Base-by-base conservation (phyloP, 2,113 vertebrate species). In the Dipodomys stephensi region DNA sequence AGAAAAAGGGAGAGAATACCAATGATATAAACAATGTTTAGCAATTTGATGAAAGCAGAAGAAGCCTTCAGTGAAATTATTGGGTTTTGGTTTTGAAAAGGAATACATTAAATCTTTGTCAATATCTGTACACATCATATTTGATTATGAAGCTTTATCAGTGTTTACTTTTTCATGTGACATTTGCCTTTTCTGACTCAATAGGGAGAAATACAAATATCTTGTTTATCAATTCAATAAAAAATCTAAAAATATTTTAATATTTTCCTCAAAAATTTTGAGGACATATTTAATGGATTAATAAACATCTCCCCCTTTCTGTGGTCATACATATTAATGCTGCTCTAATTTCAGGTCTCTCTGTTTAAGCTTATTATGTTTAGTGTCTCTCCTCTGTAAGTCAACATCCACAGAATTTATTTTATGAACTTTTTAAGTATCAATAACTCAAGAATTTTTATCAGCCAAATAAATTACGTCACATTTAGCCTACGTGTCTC, bases 151-250 rank as follows among this genome's bases (percentile, higher is more conserved):
- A 85, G 88, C 74, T 94, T 93, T 92, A 89, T 65, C 53, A 44
- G 10, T 94, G 87, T 97, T 97, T 96, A 93, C 96, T 81, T 93
- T 86, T 95, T 82, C 68, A 80, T 82, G 79, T 94, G 95, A 95
- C 94, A 96, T 97, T 97, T 96, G 71, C 94, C 80, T 97, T 97
- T 89, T 85, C 71, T 88, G 82, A 83, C 80, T 95, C 91, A 77
- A 71, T 60, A 83, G 76, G 78, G 89, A 92, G 68, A 79, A 83
- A 91, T 65, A 97, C 78, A 96, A 95, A 93, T 83, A 97, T 83
- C 83, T 96, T 96, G 94, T 96, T 97, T 94, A 92, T 79, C 91
- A 91, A 89, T 85, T 97, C 94, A 93, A 97, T 96, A 97, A 94
- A 94, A 94, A 96, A 87, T 86, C 81, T 96, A 94, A 97, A 97